A percentile compares a stretch with the other conserved stretches of the same genome.
Evolutionary conservation across 2,797 vertebrate genomes (phyloP).

Genomic region (Salarias fasciatus): DNA sequence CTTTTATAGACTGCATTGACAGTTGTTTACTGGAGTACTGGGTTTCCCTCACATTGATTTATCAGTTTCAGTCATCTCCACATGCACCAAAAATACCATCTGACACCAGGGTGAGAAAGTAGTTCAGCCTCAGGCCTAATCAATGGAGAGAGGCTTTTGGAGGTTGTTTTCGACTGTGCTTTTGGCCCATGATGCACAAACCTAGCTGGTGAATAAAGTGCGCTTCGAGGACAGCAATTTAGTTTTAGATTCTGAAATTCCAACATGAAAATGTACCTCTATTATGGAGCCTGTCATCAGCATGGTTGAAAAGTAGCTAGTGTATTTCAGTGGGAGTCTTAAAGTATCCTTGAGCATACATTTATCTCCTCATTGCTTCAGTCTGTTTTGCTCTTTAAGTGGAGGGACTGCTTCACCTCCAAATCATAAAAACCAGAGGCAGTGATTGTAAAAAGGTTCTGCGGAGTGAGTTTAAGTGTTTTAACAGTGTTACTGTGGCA

Average conservation of each 20-base stretch:
- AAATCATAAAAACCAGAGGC: slow-evolving; percentile 74
- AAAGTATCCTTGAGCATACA: slow-evolving; percentile 40
- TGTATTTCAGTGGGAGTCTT: slow-evolving; percentile 51
- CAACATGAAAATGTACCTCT: slow-evolving; percentile 51
- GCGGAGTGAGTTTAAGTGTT: slow-evolving; percentile 68
- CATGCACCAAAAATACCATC: slow-evolving; percentile 70
- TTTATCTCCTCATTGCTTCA: slow-evolving; percentile 56
- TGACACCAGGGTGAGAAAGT: slow-evolving; percentile 73
- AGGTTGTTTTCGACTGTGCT: slow-evolving; percentile 72
- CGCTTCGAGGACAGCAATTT: slow-evolving; percentile 57
- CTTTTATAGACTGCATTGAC: slow-evolving; percentile 28
- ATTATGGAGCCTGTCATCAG: slow-evolving; percentile 58
- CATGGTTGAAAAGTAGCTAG: slow-evolving; percentile 37
- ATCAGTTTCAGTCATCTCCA: slow-evolving; percentile 64
- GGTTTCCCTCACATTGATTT: slow-evolving; percentile 64
- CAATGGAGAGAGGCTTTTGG: slow-evolving; percentile 76
- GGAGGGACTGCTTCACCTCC: slow-evolving; percentile 44
- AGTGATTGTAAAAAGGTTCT: slow-evolving; percentile 36
- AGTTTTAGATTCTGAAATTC: slow-evolving; percentile 68
- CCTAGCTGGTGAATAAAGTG: slow-evolving; percentile 55
- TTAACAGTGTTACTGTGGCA: slow-evolving; percentile 61
- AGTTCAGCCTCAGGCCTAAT: slow-evolving; percentile 79
- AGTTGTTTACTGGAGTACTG: slow-evolving; percentile 44
- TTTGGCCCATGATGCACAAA: slow-evolving; percentile 64
- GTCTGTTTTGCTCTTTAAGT: slow-evolving; percentile 69